Conservation (phyloP, 2,113 vertebrate genomes). For the Brachirus orientalis region DNA sequence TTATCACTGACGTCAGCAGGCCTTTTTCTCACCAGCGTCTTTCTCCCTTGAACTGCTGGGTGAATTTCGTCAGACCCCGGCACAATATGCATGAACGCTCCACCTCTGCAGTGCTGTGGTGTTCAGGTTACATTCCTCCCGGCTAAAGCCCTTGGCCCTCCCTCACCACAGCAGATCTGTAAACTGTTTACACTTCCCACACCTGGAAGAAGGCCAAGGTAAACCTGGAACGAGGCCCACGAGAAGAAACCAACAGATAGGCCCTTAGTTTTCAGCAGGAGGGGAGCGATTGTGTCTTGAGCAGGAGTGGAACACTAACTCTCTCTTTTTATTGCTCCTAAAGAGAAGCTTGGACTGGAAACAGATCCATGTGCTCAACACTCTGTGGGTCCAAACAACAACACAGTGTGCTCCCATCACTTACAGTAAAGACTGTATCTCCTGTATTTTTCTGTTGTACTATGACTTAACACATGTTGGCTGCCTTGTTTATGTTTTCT, state of each 20-base stretch:
- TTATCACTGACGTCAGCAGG: constrained; percentile 49
- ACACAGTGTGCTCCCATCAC: constrained; percentile 5
- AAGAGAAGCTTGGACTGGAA: constrained; percentile 51
- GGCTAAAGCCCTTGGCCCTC: constrained; percentile 60
- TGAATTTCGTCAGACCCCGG: constrained; percentile 57
- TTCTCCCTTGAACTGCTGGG: constrained; percentile 54
- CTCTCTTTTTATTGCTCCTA: constrained; percentile 33
- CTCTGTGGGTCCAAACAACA: too few relatives aligned
- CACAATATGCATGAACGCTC: constrained; percentile 63
- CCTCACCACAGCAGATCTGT: constrained; percentile 69
- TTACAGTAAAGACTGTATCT: background rate
- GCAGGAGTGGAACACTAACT: too few relatives aligned
- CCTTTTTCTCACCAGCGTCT: constrained; percentile 22
- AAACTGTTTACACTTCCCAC: constrained; percentile 79
- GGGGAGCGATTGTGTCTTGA: constrained; percentile 53
- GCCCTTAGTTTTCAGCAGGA: constrained; percentile 58
- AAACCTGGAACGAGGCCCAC: constrained; percentile 59
- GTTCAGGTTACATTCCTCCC: constrained; percentile 73
- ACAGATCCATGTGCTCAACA: too few relatives aligned
- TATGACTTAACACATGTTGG: background rate
- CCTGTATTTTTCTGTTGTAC: constrained; percentile 13
- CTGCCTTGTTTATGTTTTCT: background rate
- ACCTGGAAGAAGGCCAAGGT: constrained; percentile 73
- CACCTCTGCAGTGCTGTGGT: too few relatives aligned
- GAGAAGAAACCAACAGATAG: constrained; percentile 47